Conservation (phyloP, 2,888 invertebrate genomes). For the Nemotelus pantherinus region DNA sequence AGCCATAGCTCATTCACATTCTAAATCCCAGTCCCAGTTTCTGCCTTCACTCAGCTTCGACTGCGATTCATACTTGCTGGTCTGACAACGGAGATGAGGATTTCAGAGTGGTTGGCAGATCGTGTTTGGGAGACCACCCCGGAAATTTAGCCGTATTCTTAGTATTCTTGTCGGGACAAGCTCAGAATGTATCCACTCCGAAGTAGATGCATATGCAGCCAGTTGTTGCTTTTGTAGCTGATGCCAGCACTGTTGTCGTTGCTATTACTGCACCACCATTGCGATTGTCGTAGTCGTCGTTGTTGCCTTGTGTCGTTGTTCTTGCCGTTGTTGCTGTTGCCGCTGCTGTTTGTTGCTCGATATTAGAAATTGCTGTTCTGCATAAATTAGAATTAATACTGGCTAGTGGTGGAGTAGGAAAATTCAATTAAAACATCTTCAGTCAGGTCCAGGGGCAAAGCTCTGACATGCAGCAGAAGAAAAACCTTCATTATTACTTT, state of each 20-base stretch:
- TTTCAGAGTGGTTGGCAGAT: conserved; percentile 1
- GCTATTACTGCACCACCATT: conserved; percentile 29
- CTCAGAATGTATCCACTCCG: neutral
- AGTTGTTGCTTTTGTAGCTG: conserved; percentile 19
- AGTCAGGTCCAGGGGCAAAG: conserved; percentile 29
- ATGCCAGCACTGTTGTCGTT: conserved; percentile 25
- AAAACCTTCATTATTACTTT: conserved; percentile 11
- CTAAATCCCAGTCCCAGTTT: no score
- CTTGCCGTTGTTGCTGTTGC: conserved; percentile 17
- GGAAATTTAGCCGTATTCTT: neutral
- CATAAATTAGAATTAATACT: conserved; percentile 52
- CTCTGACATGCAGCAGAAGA: conserved; percentile 6
- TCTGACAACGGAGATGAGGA: neutral
- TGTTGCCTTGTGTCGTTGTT: conserved; percentile 26
- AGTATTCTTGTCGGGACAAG: neutral
- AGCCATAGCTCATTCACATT: no score
- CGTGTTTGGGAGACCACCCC: conserved; percentile 29
- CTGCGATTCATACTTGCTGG: neutral
- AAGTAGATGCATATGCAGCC: neutral
- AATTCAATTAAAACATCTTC: conserved; percentile 51
- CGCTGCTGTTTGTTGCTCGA: conserved; percentile 48
- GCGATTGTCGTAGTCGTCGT: conserved; percentile 28
- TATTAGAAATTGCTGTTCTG: conserved; percentile 52
- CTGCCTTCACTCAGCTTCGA: neutral
- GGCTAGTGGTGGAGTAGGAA: conserved; percentile 47